Conservation (phyloP, 2,797 vertebrate genomes). For the Sandelia bainsii region DNA sequence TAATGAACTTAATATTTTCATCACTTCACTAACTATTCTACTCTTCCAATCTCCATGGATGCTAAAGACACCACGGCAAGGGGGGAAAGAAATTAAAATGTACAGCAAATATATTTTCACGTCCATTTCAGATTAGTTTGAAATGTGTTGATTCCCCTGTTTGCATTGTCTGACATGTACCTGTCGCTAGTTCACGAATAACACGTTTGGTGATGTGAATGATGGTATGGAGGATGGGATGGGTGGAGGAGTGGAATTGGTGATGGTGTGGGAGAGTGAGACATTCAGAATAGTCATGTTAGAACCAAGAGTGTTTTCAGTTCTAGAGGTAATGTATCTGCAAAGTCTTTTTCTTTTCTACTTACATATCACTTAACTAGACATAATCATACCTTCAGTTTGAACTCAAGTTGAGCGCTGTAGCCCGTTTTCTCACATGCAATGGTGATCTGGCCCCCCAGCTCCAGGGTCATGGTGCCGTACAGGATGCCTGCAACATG, state of each 20-base stretch:
- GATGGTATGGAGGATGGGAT: slow-evolving; percentile 1
- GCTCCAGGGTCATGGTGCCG: slow-evolving; percentile 97
- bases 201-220: slow-evolving; percentile 1
- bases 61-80: too few relatives aligned
- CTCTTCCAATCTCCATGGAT: background rate
- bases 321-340: background rate
- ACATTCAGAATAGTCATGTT: slow-evolving; percentile 41
- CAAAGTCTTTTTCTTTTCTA: background rate
- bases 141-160: background rate
- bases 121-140: background rate
- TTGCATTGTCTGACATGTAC: slow-evolving; percentile 38
- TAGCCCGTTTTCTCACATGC: slow-evolving; percentile 98
- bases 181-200: slow-evolving; percentile 61
- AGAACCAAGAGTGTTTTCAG: background rate
- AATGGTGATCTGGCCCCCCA: slow-evolving; percentile 93
- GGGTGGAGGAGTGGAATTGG: slow-evolving; percentile 25
- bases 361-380: background rate
- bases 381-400: slow-evolving; percentile 90
- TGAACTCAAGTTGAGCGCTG: slow-evolving; percentile 97
- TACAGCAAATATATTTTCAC: too few relatives aligned
- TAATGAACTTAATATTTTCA: background rate
- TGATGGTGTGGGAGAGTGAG: slow-evolving; percentile 9
- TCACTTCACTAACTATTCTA: background rate
- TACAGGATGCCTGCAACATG: slow-evolving; percentile 91
- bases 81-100: too few relatives aligned